Conservation (phyloP, 2,797 vertebrate genomes). For the Lindbergichthys nudifrons region DNA sequence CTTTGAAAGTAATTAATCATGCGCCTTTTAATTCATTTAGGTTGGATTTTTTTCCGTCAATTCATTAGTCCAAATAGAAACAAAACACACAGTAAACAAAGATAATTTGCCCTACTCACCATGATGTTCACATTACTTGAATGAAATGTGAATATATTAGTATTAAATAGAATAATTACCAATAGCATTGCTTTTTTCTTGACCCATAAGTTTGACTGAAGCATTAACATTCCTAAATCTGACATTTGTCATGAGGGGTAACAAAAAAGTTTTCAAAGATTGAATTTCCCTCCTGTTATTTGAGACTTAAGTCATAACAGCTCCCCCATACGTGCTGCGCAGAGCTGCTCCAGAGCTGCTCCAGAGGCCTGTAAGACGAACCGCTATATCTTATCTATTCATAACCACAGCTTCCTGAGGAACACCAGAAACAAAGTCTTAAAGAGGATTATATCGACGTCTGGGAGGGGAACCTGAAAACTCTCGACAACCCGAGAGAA, state of each 20-base stretch:
- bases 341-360: not conserved
- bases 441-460: slow-evolving; percentile 11
- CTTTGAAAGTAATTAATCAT: not conserved
- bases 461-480: slow-evolving; percentile 15
- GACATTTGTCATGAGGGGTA: not conserved
- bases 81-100: too few species aligned
- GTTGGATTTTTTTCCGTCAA: too few species aligned
- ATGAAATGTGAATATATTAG: not conserved
- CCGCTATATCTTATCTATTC: slow-evolving; percentile 34
- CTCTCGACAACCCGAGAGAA: slow-evolving; percentile 1
- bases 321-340: not conserved
- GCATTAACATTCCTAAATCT: not conserved
- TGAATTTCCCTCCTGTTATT: not conserved
- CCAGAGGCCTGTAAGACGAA: slow-evolving; percentile 7
- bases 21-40: too few species aligned
- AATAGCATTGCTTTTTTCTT: not conserved
- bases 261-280: slow-evolving; percentile 1
- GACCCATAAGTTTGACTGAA: not conserved
- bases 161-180: not conserved
- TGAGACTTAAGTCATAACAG: not conserved
- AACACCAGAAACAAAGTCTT: slow-evolving; percentile 40
- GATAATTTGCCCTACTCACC: too few species aligned
- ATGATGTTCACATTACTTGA: too few species aligned
- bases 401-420: slow-evolving; percentile 46
- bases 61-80: too few species aligned